Base-by-base conservation (phyloP, 2,797 vertebrate species). In the Takifugu ocellatus region DNA sequence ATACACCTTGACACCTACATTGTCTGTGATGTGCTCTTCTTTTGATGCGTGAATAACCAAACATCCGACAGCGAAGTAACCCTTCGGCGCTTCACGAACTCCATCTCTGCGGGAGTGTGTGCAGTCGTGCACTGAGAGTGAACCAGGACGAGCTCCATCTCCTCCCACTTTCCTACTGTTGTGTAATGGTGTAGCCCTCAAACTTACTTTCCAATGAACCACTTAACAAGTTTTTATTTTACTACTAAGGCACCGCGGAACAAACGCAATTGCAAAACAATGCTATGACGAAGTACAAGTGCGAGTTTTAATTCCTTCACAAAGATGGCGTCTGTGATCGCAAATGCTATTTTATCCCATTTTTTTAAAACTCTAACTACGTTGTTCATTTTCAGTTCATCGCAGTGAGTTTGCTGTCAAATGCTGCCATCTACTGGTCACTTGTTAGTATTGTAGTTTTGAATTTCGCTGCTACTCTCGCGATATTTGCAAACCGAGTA, bases 151-250 rank as follows among this genome's bases (percentile, higher is more conserved):
- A 2, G 17, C 49, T 45, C 57, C 44, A 10, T 51, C 74, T 63
- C 63, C 56, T 63, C 62, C 69, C 77, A 50, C 72, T 75, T 62
- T 56, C 58, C 70, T 66, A 27, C 62, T 72, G 72, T 84, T 83
- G 72, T 77, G 76, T 80, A 82, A 86, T 25, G 31, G 39, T 49
- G n/a, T 17, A 46, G 60, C 29, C 36, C 44, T 43, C 29, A 17
- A 61, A 62, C 17, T 17, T 44, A 44, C 29, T 39, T 51, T 45
- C 7, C 39, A 51, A 54, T 2, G 21, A 21, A 21, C 21, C 21
- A 21, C 21, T 21, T 1, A 21, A 21, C 21, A 21, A 21, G 21
- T 21, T 21, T 21, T 21, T 21, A 21, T 21, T 21, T 21, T 21
- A 21, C 21, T 21, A 21, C 21, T 21, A 21, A 21, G 21, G 21